Percentiles rank a stretch among this genome's conserved stretches.
These are phyloP conservation scores for Poeciliopsis gracilis DNA, from an alignment of 2,797 vertebrate species.

Conservation along the genomic window DNA sequence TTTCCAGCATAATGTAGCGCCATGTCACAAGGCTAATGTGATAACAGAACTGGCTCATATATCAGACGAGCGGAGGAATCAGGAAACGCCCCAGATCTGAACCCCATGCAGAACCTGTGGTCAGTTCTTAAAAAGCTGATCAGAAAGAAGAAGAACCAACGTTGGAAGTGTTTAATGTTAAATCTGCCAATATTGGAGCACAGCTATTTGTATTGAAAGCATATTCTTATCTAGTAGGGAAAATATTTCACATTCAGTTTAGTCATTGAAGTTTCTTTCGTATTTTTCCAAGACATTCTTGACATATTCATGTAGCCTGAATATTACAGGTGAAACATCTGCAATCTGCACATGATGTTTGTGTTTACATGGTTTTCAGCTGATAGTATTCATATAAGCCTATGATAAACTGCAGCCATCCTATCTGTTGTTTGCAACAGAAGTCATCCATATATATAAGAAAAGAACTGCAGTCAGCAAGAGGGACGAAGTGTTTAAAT, in stretches of 20 bases:
- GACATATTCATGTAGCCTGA: constrained; percentile 14
- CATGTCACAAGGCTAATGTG: background rate
- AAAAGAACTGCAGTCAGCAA: constrained; percentile 3
- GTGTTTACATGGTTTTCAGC: constrained; percentile 1
- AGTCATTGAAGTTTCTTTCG: background rate
- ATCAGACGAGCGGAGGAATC: background rate
- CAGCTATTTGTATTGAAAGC: background rate
- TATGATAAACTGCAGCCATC: constrained; percentile 27
- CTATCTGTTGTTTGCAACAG: constrained; percentile 2
- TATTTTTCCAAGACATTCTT: constrained; percentile 6
- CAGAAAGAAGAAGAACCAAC: background rate
- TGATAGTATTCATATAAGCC: constrained; percentile 29
- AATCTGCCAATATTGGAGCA: background rate
- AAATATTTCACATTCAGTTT: background rate
- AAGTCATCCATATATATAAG: constrained; percentile 14
- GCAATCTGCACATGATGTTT: constrained; percentile 3
- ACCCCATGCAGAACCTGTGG: background rate
- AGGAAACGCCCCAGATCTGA: background rate
- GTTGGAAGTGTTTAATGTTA: background rate
- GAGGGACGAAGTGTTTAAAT: background rate
- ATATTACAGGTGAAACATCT: background rate
- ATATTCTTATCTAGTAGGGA: background rate
- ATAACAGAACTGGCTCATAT: background rate
- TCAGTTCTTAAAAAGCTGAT: background rate
- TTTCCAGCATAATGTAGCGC: background rate